Base-by-base conservation (phyloP, 2,888 invertebrate species). In the Lamellibrachia satsuma region DNA sequence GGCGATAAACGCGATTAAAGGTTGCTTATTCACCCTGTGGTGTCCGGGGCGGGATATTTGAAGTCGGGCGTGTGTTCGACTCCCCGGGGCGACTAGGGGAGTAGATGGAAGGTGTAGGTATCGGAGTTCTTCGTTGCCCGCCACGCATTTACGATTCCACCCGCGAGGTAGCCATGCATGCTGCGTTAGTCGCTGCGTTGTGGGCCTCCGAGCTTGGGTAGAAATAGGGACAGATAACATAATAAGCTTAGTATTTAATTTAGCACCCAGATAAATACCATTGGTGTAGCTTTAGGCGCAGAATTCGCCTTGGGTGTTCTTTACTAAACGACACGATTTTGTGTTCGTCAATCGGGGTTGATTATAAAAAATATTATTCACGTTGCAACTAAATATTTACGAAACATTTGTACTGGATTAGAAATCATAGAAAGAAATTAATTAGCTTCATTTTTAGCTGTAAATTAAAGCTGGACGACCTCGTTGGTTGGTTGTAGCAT, bases 1-100 rank as follows among this genome's bases (percentile, higher is more conserved):
- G 75, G 75, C 75, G 75, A 75, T 75, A 75, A 75, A 75, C 75
- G n/a, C 75, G 75, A 75, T 75, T 75, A 75, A n/a, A 11, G 75
- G 75, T 75, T 75, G 75, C 75, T 75, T 75, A 75, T 75, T 75
- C 75, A 75, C 75, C 22, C 75, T 22, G 75, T 75, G 75, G 75
- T 75, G 75, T 75, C 75, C 75, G 22, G 75, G 75, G 22, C 75
- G 75, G 75, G 75, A 15, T n/a, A 75, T 75, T 75, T 75, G 75
- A 75, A 75, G 75, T 75, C n/a, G 75, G 22, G 22, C 75, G 75
- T 75, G 75, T 75, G 22, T 22, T n/a, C 15, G 75, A 75, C 75
- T 22, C 75, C 75, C 75, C 75, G 75, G 75, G 75, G 75, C 3
- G 75, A 22, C 15, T 22, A 2, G 2, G 75, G 75, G 75, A n/a